phyloP scores from a whole-genome alignment of 1,140 invertebrate genomes.

The Andrena cerasifolii region DNA sequence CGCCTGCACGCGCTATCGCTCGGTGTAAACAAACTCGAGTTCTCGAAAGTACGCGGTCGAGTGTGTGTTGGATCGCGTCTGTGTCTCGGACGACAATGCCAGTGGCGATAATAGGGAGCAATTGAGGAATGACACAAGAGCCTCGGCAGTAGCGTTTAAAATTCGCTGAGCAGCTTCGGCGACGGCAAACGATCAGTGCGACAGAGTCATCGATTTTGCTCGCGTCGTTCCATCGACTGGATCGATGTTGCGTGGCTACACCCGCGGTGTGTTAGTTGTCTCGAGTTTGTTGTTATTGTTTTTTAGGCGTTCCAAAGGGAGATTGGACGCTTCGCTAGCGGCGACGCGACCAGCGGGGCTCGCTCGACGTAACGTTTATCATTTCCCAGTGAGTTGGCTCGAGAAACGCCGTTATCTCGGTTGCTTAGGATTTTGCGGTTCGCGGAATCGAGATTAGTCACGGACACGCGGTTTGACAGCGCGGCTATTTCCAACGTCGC shows the following conservation, averaged over 20 bases:
- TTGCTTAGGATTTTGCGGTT: constrained; percentile 1
- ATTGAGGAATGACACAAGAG: constrained; percentile 4
- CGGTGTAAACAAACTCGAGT: not conserved
- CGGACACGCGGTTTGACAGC: constrained; percentile 58
- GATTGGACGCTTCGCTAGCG: not conserved
- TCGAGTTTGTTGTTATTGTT: not conserved
- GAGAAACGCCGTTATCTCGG: not conserved
- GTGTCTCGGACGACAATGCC: not conserved
- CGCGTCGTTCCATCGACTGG: not conserved
- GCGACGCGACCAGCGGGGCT: not conserved
- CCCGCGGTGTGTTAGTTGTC: not conserved
- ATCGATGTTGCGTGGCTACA: not conserved
- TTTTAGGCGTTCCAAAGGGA: not conserved
- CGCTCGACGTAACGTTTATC: constrained; percentile 6
- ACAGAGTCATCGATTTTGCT: too few relatives aligned
- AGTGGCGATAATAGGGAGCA: not conserved
- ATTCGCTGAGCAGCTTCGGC: not conserved
- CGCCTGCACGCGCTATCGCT: not conserved
- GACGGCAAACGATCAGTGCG: too few relatives aligned
- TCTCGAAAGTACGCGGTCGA: not conserved
- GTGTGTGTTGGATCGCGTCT: too few relatives aligned
- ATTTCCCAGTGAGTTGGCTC: not conserved
- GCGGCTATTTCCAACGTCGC: constrained; percentile 64
- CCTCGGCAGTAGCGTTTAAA: not conserved
- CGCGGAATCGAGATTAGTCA: constrained; percentile 53